Evolutionary conservation across 2,797 vertebrate species (phyloP), one percentile per base, ranked within the genome.

Genomic region (Hippoglossus hippoglossus): DNA sequence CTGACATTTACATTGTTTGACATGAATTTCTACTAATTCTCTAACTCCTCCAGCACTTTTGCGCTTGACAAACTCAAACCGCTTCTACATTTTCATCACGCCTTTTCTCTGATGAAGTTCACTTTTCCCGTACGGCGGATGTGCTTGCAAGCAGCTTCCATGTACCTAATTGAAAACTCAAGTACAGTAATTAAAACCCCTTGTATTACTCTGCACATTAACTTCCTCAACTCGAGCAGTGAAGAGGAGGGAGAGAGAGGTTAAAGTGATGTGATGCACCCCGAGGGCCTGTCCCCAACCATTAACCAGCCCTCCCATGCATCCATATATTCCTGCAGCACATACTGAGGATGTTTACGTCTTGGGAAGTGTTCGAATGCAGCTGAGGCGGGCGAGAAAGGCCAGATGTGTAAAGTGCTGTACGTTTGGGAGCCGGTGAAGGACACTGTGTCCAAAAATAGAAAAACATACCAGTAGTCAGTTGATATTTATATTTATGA

Each of bases 141-240:
- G n/a, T 60, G n/a, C 13, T 53, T 24, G 52, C 57, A 58, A 54
- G 19, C 55, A 44, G 66, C 78, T n/a, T 25, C 55, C 36, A 34
- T 41, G 56, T 34, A 63, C 41, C 26, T 76, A 67, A 77, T 72
- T 81, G 56, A 76, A 80, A 71, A 47, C 63, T 67, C 15, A 16
- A 70, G 71, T 34, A 50, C 63, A 80, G 41, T 67, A 68, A 80
- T 81, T 70, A 75, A 73, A 72, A 71, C 3, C 55, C 18, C 18
- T 63, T 50, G 41, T 73, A 51, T 57, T 69, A 26, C 49, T 56
- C 28, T 51, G 65, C 73, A 64, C 64, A 69, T 71, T 68, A 74
- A 85, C 81, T 51, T 75, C 47, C 52, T 72, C 60, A 79, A 67
- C 57, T 56, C 60, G 54, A 67, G 44, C 65, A 71, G 63, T 61